Evolutionary conservation across 2,888 invertebrate species (phyloP).

Genomic region (Scelioninae gen. 1): DNA sequence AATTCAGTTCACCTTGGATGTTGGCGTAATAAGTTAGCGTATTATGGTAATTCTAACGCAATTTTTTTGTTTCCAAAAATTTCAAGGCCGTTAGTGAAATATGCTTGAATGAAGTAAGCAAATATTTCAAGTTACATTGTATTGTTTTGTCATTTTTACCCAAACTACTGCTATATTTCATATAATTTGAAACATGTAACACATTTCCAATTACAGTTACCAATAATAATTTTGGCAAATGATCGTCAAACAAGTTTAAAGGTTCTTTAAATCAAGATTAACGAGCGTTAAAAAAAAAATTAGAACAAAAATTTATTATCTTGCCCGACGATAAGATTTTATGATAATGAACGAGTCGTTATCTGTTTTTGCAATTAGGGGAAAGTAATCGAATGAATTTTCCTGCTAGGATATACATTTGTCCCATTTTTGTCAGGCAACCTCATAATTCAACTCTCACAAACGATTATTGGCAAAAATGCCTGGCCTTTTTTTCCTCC

Average conservation of each 20-base stretch:
- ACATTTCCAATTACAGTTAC: too few relatives aligned
- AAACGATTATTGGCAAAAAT: conserved; percentile 48
- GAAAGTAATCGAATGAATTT: conserved; percentile 51
- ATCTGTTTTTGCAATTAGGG: conserved; percentile 59
- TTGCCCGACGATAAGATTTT: conserved; percentile 33
- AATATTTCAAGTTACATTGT: too few relatives aligned
- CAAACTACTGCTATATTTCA: too few relatives aligned
- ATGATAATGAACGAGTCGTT: conserved; percentile 54
- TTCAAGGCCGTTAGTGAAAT: conserved; percentile 25
- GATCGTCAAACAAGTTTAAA: too few relatives aligned
- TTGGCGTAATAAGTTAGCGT: neutral
- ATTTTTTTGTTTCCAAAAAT: conserved; percentile 7
- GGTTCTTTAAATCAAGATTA: too few relatives aligned
- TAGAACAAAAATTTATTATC: conserved; percentile 27
- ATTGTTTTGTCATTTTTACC: too few relatives aligned
- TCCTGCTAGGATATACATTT: conserved; percentile 46
- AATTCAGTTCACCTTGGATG: conserved; percentile 47
- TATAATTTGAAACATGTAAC: too few relatives aligned
- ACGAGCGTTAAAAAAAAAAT: neutral
- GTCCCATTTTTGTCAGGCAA: conserved; percentile 48
- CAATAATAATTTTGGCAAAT: too few relatives aligned
- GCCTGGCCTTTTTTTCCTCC: conserved; percentile 27
- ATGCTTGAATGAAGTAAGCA: too few relatives aligned
- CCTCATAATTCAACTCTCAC: conserved; percentile 59
- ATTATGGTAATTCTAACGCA: neutral